Evolutionary conservation across 2,113 vertebrate genomes (phyloP).

Genomic region (Tringa solitaria): DNA sequence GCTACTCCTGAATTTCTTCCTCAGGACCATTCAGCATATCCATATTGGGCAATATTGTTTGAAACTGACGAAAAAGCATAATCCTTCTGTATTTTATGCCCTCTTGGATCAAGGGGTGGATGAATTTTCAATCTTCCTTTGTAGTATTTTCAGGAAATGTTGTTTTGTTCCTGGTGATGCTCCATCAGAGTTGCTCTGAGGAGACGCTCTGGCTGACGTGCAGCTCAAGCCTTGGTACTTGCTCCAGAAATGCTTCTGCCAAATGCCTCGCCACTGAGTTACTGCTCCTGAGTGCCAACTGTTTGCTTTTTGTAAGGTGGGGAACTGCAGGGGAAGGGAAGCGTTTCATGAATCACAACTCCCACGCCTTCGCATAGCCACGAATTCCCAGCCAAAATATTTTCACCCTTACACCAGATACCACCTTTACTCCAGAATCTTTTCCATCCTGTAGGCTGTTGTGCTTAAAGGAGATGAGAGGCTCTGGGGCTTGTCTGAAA

Average conservation of each 20-base stretch:
- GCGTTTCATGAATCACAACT: slow-evolving; percentile 1
- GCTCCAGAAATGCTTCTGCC: not conserved
- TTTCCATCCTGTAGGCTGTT: not conserved
- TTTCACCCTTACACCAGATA: not conserved
- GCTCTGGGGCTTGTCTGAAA: not conserved
- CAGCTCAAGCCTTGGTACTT: not conserved
- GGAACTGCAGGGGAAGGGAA: not conserved
- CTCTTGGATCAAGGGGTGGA: not conserved
- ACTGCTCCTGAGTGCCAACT: not conserved
- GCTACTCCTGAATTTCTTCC: not conserved
- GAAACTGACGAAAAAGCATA: not conserved
- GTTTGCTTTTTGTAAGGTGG: not conserved
- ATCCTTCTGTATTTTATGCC: not conserved
- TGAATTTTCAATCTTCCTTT: not conserved
- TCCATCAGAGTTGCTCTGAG: not conserved
- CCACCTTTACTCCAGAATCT: not conserved
- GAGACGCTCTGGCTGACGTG: not conserved
- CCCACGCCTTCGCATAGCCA: not conserved
- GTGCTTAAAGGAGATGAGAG: not conserved
- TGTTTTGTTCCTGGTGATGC: slow-evolving; percentile 1
- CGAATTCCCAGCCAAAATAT: not conserved
- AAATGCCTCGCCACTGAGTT: not conserved
- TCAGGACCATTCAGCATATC: not conserved
- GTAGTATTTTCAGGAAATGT: not conserved
- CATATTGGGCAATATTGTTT: not conserved